Evolutionary conservation across 2,113 vertebrate species (phyloP), one percentile per base, ranked within the genome.

Genomic region (Opisthocomus hoazin): DNA sequence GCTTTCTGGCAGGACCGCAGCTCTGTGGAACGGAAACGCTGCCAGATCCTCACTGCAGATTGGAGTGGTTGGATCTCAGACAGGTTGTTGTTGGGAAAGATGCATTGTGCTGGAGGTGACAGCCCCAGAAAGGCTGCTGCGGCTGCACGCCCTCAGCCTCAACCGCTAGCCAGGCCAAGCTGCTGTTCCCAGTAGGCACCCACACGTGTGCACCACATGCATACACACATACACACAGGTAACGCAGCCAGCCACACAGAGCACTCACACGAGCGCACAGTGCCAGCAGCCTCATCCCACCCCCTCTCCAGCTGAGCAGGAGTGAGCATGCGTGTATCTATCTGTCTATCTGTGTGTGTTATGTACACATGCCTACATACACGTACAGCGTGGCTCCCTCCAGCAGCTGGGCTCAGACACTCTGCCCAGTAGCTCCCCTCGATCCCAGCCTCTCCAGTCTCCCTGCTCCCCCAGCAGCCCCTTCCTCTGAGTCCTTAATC

Each of bases 341-440:
- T 12, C 1, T 29, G 2, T 32, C 13, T 46, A 3, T 39, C 2
- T 64, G 36, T 64, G 3, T 39, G 2, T 64, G 36, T 64, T 16
- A 17, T 15, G 32, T 8, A 19, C 6, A 60, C 7, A 22, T 4
- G 16, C 5, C 20, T 6, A 22, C 22, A 26, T 7, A 3, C 2
- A 6, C 9, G 17, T n/a, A 5, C 39, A 30, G 5, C 0, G 9
- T 41, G 19, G 65, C 37, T 73, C 56, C 11, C 50, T n/a, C 46
- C 58, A 56, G 39, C 16, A 68, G 46, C 41, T 46, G 58, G 21
- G 65, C 53, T 79, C 53, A 29, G 36, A 8, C 29, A 61, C 4
- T 15, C 15, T 74, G 14, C 41, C 41, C 58, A 29, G 58, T 6
- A 48, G 43, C 51, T 41, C 13, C 37, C 30, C n/a, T 45, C 6